phyloP scores from a whole-genome alignment of 2,888 invertebrate species.

The Aproaerema taeniolella region DNA sequence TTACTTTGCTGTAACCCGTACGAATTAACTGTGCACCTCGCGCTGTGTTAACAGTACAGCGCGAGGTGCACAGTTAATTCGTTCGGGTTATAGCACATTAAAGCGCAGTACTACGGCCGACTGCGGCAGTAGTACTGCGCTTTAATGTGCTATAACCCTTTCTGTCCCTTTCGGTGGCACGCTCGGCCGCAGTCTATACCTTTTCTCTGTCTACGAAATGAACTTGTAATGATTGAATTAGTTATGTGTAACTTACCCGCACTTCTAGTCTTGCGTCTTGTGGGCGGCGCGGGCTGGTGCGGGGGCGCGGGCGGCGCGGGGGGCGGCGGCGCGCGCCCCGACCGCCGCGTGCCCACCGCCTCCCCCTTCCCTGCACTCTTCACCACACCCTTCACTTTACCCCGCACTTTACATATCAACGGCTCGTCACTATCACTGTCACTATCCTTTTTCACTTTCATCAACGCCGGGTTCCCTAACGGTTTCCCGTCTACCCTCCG shows the following conservation, averaged over 20 bases:
- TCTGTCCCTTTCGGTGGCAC: no score
- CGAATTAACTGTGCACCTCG: no score
- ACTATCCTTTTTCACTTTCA: slow-evolving; percentile 79
- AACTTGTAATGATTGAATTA: no score
- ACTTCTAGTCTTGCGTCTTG: slow-evolving; percentile 82
- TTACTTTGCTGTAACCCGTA: no score
- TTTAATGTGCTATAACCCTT: no score
- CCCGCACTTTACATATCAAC: slow-evolving; percentile 83
- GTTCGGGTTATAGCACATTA: no score
- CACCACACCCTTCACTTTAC: slow-evolving; percentile 36
- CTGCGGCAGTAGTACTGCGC: no score
- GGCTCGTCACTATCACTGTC: slow-evolving; percentile 90
- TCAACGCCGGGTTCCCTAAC: slow-evolving; percentile 59
- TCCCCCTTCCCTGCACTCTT: slow-evolving; percentile 25
- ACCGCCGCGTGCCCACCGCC: slow-evolving; percentile 71
- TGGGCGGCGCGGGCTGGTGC: slow-evolving; percentile 31
- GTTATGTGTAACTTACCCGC: slow-evolving; percentile 80
- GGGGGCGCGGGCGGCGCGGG: slow-evolving; percentile 32
- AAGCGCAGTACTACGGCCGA: no score
- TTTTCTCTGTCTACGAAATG: no score
- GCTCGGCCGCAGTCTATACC: no score
- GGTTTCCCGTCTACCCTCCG: slow-evolving; percentile 47
- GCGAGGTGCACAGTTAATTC: no score
- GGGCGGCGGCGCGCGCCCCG: slow-evolving; percentile 51
- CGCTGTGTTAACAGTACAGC: no score